phyloP scores from a whole-genome alignment of 2,113 vertebrate genomes.

The Oxygymnocypris stewartii region DNA sequence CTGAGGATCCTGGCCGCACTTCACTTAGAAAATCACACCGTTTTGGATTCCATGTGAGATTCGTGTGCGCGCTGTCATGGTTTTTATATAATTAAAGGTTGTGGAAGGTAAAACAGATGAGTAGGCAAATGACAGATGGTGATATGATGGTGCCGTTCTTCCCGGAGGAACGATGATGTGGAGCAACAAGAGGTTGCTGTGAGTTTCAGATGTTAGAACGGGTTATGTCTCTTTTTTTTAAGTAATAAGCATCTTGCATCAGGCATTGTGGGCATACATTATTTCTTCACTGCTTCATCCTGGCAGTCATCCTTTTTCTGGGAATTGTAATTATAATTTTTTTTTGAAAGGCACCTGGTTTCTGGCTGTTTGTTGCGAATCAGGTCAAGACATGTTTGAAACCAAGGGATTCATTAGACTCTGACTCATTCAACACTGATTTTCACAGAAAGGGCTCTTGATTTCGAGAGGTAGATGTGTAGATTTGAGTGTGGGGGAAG shows the following conservation, averaged over 20 bases:
- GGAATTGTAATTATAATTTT: background rate
- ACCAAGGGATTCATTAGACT: slow-evolving; percentile 19
- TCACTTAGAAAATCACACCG: background rate
- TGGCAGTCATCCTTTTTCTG: background rate
- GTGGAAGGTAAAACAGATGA: slow-evolving; percentile 4
- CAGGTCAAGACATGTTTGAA: slow-evolving; percentile 32
- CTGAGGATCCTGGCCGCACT: slow-evolving; percentile 6
- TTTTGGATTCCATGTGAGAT: background rate
- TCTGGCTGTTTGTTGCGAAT: background rate
- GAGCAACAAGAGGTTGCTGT: slow-evolving; percentile 24
- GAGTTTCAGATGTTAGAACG: slow-evolving; percentile 11
- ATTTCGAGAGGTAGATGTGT: background rate
- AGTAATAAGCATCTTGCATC: background rate
- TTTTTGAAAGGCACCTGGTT: slow-evolving; percentile 1
- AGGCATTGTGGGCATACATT: background rate
- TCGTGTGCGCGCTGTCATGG: background rate
- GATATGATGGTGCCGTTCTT: background rate
- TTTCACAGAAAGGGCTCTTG: background rate
- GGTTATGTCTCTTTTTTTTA: background rate
- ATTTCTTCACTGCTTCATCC: background rate
- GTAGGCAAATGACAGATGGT: background rate
- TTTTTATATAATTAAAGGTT: background rate
- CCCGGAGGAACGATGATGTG: background rate
- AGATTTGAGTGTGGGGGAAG: background rate
- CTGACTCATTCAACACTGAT: background rate